A percentile compares a stretch with the other conserved stretches of the same genome.
phyloP scores from a whole-genome alignment of 2,888 invertebrate genomes.

The Cataglyphis livida region DNA sequence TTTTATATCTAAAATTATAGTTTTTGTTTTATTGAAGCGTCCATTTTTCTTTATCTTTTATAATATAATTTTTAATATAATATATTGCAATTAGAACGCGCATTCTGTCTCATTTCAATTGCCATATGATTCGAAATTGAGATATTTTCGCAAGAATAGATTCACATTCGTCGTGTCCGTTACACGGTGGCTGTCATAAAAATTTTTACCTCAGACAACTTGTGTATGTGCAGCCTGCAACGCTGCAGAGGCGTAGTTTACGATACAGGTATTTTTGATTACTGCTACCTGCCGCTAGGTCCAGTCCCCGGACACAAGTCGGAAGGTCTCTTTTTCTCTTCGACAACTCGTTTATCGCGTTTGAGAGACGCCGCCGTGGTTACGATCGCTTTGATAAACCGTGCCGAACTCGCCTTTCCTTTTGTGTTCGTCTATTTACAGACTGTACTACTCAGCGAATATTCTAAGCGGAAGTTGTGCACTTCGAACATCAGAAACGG shows the following conservation, averaged over 20 bases:
- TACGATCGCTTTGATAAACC: constrained; percentile 69
- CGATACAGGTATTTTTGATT: constrained; percentile 63
- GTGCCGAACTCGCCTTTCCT: constrained; percentile 3
- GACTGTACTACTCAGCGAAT: constrained; percentile 46
- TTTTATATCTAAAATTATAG: background rate
- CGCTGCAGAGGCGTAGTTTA: constrained; percentile 62
- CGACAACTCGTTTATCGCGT: constrained; percentile 56
- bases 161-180: constrained; percentile 2
- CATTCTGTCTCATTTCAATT: background rate
- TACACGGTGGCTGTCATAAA: constrained; percentile 67
- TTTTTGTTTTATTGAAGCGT: background rate
- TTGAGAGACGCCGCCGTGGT: constrained; percentile 67
- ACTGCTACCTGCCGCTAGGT: constrained; percentile 70
- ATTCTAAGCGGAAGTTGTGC: constrained; percentile 25
- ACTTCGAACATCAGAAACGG: background rate
- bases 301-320: constrained; percentile 58
- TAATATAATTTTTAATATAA: constrained; percentile 3
- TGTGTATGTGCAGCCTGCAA: constrained; percentile 39
- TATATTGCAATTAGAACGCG: background rate
- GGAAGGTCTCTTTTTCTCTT: constrained; percentile 57
- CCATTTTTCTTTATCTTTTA: background rate
- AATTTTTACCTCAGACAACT: constrained; percentile 56
- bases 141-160: background rate
- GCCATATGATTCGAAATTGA: constrained; percentile 15
- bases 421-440: constrained; percentile 65